phyloP scores from a whole-genome alignment of 2,888 invertebrate species.

The Hypercompe scribonia region DNA sequence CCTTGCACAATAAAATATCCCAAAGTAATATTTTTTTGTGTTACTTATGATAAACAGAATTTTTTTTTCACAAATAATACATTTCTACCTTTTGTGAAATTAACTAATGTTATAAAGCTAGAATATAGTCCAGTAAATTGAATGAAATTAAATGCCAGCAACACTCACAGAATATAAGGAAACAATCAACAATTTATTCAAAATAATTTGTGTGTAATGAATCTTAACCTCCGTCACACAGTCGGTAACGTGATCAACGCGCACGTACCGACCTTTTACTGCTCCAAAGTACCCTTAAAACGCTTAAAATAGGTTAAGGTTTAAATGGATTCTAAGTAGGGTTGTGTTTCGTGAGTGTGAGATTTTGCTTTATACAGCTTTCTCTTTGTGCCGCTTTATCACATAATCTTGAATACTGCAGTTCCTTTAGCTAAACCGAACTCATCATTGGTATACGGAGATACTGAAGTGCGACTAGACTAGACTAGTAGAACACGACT shows the following conservation, averaged over 20 bases:
- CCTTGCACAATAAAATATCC: too few relatives aligned
- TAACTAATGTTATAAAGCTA: neutral
- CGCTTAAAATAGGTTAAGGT: slow-evolving; percentile 42
- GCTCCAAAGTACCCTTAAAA: slow-evolving; percentile 42
- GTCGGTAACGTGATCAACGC: slow-evolving; percentile 38
- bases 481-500: neutral
- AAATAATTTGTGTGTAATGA: slow-evolving; percentile 12
- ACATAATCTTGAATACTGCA: neutral
- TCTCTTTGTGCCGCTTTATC: neutral
- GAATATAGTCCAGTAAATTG: neutral
- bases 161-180: neutral
- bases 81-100: neutral
- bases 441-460: neutral
- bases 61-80: too few relatives aligned
- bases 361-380: neutral
- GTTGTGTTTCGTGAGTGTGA: slow-evolving; percentile 17
- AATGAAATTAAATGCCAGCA: neutral
- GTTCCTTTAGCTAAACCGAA: neutral
- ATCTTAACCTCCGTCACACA: slow-evolving; percentile 22
- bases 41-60: too few relatives aligned
- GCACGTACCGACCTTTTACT: slow-evolving; percentile 37
- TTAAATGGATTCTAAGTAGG: slow-evolving; percentile 43
- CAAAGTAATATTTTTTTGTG: too few relatives aligned
- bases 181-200: slow-evolving; percentile 34
- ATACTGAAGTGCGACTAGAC: neutral